Evolutionary conservation across 2,113 vertebrate genomes (phyloP).

Genomic region (Pygoscelis adeliae): DNA sequence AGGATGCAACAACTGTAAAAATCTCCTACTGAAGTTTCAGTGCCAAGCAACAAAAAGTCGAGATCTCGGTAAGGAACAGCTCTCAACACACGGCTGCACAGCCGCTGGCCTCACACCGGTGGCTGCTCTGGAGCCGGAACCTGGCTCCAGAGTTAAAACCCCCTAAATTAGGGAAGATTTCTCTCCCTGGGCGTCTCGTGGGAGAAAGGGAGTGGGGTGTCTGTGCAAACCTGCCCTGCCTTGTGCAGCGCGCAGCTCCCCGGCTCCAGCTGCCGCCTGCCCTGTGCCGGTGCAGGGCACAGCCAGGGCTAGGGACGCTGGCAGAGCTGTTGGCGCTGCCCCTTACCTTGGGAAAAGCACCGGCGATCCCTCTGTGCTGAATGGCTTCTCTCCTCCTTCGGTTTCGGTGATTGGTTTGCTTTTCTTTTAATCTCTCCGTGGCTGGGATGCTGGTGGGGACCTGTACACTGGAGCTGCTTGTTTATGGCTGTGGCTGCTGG

Average conservation of each 20-base stretch:
- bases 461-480: accelerated
- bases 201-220: not conserved
- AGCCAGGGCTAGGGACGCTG: not conserved
- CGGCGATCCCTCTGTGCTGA: not conserved
- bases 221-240: not conserved
- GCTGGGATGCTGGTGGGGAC: not conserved
- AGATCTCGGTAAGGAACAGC: no score
- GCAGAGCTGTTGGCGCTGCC: not conserved
- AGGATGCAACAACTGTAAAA: not conserved
- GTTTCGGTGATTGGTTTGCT: not conserved
- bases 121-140: not conserved
- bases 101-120: not conserved
- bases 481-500: not conserved
- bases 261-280: accelerated
- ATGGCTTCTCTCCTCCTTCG: not conserved
- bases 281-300: not conserved
- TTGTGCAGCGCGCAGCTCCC: not conserved
- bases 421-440: not conserved
- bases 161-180: not conserved
- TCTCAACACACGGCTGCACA: accelerated
- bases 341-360: not conserved
- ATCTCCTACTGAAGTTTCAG: not conserved
- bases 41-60: not conserved
- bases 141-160: accelerated
- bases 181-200: no score